Evolutionary conservation across 2,797 vertebrate species (phyloP).

Genomic region (Perodicticus potto): DNA sequence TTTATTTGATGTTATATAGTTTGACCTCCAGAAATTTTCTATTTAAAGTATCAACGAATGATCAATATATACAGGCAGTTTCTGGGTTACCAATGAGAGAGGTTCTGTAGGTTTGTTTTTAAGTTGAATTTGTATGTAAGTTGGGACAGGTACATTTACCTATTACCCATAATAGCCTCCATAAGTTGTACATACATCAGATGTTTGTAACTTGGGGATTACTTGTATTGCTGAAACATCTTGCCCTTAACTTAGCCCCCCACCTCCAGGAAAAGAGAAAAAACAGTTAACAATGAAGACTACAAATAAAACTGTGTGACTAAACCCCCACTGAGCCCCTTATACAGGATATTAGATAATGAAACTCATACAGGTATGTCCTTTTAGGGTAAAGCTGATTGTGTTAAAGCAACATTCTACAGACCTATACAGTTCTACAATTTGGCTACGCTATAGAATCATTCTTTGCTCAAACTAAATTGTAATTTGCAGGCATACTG

Average conservation of each 20-base stretch:
- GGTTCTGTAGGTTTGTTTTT: too few relatives aligned
- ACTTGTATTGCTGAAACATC: slow-evolving; percentile 44
- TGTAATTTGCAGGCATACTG: neutral
- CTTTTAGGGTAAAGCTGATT: neutral
- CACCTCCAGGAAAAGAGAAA: slow-evolving; percentile 17
- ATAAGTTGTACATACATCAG: too few relatives aligned
- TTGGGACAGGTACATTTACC: too few relatives aligned
- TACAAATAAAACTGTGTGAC: neutral
- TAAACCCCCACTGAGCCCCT: neutral
- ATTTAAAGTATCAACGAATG: slow-evolving; percentile 45
- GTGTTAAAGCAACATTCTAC: neutral
- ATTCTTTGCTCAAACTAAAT: neutral
- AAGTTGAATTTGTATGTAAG: too few relatives aligned
- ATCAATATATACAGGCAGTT: slow-evolving; percentile 50
- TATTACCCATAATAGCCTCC: too few relatives aligned
- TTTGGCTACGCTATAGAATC: neutral
- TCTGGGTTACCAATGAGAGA: too few relatives aligned
- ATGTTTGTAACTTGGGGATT: too few relatives aligned
- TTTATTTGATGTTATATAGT: slow-evolving; percentile 68
- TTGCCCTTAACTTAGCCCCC: neutral
- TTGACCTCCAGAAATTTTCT: slow-evolving; percentile 45
- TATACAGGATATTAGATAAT: neutral
- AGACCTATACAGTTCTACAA: neutral
- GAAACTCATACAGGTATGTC: neutral
- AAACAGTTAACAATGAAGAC: neutral